Percentiles rank a stretch among this genome's conserved stretches.
These are phyloP conservation scores for Lepidochitona cinerea DNA, from an alignment of 2,888 invertebrate species.

Conservation along the genomic window DNA sequence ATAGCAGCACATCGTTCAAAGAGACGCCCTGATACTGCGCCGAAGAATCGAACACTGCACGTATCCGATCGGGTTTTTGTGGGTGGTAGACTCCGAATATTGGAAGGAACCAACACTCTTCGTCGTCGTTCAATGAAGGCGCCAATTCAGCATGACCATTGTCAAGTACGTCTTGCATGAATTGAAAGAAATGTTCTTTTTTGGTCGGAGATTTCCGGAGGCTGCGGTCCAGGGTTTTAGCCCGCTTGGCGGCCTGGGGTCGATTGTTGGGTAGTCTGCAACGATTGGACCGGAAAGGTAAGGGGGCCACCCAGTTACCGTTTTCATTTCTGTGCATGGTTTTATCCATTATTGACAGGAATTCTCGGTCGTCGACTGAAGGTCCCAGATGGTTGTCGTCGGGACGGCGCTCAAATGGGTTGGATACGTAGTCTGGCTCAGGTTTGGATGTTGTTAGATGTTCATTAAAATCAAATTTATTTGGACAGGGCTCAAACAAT, in stretches of 20 bases:
- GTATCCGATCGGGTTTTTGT: conserved; percentile 20
- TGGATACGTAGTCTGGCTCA: not conserved
- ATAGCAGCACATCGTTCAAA: no score
- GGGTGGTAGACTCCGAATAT: conserved; percentile 12
- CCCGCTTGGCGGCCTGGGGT: not conserved
- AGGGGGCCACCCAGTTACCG: conserved; percentile 18
- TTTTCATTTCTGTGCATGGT: not conserved
- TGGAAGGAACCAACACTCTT: conserved; percentile 21
- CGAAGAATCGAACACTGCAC: no score
- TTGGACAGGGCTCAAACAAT: conserved; percentile 25
- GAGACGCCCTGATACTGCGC: no score
- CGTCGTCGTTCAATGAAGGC: not conserved
- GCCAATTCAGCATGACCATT: conserved; percentile 13
- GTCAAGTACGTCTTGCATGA: conserved; percentile 5
- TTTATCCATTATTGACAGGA: conserved; percentile 13
- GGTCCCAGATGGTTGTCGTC: conserved; percentile 16
- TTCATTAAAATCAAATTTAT: conserved; percentile 16
- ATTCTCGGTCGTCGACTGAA: conserved; percentile 15
- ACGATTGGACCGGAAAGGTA: conserved; percentile 14
- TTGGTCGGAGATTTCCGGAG: not conserved
- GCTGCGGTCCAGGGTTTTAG: not conserved
- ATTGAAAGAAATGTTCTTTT: conserved; percentile 1
- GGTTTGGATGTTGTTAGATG: not conserved
- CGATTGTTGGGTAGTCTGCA: conserved; percentile 17
- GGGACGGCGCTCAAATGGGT: not conserved